A percentile compares a stretch with the other conserved stretches of the same genome.
These are phyloP conservation scores for Montipora capricornis DNA, from an alignment of 64 coral and sea anemone species.

Conservation along the genomic window DNA sequence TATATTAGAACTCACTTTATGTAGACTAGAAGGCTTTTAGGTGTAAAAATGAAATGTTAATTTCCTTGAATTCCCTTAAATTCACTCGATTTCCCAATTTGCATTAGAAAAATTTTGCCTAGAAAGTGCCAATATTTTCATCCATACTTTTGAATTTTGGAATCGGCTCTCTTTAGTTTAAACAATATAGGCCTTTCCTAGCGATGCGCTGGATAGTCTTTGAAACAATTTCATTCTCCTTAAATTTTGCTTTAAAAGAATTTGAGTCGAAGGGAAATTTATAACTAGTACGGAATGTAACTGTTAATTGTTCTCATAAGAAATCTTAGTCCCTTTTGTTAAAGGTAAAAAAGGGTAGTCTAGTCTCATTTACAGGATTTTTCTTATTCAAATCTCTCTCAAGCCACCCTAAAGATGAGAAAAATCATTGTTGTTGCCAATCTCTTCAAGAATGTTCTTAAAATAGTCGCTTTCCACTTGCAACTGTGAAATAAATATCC, in stretches of 20 bases:
- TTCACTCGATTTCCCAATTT: no score
- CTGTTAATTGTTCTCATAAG: not conserved
- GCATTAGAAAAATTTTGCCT: no score
- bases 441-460: not conserved
- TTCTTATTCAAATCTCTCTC: not conserved
- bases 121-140: no score
- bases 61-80: no score
- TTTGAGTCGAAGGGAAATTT: not conserved
- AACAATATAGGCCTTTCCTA: no score
- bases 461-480: not conserved
- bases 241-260: not conserved
- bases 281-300: not conserved
- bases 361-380: not conserved
- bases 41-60: no score
- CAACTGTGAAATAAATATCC: not conserved
- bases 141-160: no score
- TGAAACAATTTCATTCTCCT: not conserved
- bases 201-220: no score
- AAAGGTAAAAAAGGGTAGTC: not conserved
- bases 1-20: no score
- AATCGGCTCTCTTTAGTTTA: no score
- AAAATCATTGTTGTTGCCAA: not conserved
- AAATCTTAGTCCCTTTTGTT: not conserved
- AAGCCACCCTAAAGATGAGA: not conserved
- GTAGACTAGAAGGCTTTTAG: no score